Percentiles rank a stretch among this genome's conserved stretches.
Conservation (phyloP, 1,140 invertebrate species). For the Leptopilina clavipes region DNA sequence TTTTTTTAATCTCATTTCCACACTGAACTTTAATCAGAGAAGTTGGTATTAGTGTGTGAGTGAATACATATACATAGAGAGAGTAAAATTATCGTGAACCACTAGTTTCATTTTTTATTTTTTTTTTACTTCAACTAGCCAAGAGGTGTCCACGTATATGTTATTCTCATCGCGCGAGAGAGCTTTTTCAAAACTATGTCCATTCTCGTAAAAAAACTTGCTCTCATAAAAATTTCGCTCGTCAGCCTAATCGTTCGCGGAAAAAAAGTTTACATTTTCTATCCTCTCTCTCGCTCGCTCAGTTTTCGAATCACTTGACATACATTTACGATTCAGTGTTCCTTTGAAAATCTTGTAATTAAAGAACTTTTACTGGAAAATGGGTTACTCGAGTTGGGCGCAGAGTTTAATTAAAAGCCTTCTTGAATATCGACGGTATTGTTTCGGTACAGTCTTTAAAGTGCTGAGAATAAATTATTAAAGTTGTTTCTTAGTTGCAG, state of each 20-base stretch:
- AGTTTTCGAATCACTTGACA: conserved; percentile 1
- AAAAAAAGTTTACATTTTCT: neutral
- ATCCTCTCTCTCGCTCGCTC: neutral
- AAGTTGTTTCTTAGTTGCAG: too few species aligned
- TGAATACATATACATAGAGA: too few species aligned
- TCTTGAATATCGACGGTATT: neutral
- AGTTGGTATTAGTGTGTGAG: neutral
- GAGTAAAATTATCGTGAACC: conserved; percentile 5
- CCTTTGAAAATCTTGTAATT: conserved; percentile 4
- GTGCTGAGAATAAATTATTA: neutral
- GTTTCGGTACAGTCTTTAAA: neutral
- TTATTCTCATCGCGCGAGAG: neutral
- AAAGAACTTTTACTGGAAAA: conserved; percentile 6
- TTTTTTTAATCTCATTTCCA: conserved; percentile 31
- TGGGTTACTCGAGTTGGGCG: too few species aligned
- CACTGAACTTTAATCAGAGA: conserved; percentile 32
- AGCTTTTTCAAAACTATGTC: neutral
- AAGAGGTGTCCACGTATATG: conserved; percentile 12
- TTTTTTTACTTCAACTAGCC: neutral
- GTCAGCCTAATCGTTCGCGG: neutral
- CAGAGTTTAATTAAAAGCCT: neutral
- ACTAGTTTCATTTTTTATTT: neutral
- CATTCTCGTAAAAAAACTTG: neutral
- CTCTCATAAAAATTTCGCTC: neutral
- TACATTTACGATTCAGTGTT: conserved; percentile 4